Conservation (phyloP, 2,888 invertebrate species). For the Asteroscopus sphinx region DNA sequence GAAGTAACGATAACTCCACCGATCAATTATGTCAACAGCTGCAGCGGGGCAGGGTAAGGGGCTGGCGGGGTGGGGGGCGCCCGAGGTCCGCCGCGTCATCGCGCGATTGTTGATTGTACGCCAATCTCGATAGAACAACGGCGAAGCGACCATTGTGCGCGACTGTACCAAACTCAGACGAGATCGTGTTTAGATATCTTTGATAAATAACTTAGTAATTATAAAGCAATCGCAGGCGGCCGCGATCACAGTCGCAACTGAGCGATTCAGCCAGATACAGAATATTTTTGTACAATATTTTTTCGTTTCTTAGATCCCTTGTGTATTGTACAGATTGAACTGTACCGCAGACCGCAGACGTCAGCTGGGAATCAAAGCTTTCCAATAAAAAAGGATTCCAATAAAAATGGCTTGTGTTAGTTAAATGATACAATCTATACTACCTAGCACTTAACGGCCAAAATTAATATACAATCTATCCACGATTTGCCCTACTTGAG, state of each 20-base stretch:
- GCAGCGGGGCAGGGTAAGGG: not conserved
- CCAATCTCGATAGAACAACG: conserved; percentile 22
- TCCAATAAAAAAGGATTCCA: not conserved
- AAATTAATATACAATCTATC: too few relatives aligned
- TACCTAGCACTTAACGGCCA: too few relatives aligned
- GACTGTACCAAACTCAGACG: conserved; percentile 21
- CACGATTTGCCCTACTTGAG: too few relatives aligned
- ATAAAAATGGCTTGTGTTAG: not conserved
- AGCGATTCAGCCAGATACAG: conserved; percentile 9
- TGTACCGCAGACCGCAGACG: not conserved
- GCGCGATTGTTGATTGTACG: conserved; percentile 30
- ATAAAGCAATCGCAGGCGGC: not conserved
- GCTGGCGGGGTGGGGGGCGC: not conserved
- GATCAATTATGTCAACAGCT: conserved; percentile 55
- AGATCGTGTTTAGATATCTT: conserved; percentile 25
- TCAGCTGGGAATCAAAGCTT: not conserved
- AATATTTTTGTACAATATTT: not conserved
- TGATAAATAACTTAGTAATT: conserved; percentile 24
- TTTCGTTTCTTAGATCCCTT: not conserved
- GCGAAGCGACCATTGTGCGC: conserved; percentile 20
- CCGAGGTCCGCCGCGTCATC: conserved; percentile 33
- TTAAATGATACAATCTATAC: not conserved
- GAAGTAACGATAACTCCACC: conserved; percentile 44
- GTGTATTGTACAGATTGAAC: not conserved
- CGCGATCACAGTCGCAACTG: not conserved